Percentiles rank a stretch among this genome's conserved stretches.
phyloP scores from a whole-genome alignment of 2,888 invertebrate genomes.

The Ceriagrion tenellum region DNA sequence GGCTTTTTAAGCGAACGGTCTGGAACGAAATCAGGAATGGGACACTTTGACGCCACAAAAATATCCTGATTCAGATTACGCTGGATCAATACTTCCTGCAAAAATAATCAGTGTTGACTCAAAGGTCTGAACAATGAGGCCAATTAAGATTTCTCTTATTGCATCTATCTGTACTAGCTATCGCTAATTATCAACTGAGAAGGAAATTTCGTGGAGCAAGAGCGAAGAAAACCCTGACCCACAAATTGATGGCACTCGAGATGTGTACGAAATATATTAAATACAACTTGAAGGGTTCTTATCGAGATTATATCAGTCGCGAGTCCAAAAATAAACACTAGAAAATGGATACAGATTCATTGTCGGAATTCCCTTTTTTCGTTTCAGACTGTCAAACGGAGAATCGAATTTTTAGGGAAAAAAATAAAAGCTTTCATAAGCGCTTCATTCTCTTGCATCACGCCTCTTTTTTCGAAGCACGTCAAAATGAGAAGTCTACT shows the following conservation, averaged over 20 bases:
- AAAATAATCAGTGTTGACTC: background rate
- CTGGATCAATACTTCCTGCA: background rate
- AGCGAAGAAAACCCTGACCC: no score
- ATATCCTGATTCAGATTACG: background rate
- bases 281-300: background rate
- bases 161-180: background rate
- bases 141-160: background rate
- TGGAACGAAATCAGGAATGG: background rate
- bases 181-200: background rate
- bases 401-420: background rate
- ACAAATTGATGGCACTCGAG: no score
- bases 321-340: background rate
- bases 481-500: conserved; percentile 46
- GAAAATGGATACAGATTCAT: background rate
- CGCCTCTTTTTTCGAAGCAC: background rate
- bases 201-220: no score
- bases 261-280: background rate
- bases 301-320: background rate
- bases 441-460: background rate
- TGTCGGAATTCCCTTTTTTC: background rate
- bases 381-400: background rate
- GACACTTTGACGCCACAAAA: background rate
- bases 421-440: background rate
- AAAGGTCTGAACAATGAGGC: background rate
- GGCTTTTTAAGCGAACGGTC: background rate